Evolutionary conservation across 2,113 vertebrate species (phyloP).

Genomic region (Ochotona curzoniae): DNA sequence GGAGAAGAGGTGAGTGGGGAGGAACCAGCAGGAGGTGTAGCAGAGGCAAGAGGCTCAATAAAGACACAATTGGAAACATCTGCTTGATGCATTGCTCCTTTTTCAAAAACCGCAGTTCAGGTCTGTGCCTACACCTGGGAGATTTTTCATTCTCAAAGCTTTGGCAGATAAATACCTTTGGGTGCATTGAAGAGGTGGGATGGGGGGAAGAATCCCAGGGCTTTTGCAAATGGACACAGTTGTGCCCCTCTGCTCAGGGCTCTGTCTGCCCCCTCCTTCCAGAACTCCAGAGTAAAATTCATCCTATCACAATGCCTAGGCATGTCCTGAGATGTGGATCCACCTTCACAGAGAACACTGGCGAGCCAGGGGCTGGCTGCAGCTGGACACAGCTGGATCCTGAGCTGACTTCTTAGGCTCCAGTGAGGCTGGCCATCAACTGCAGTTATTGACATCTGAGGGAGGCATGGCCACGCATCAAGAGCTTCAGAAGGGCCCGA

Average conservation of each 20-base stretch:
- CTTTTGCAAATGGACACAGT: not conserved
- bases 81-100: slow-evolving; percentile 39
- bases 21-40: not conserved
- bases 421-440: slow-evolving; percentile 44
- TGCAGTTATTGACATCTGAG: not conserved
- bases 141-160: slow-evolving; percentile 5
- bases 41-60: not conserved
- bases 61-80: slow-evolving; percentile 54
- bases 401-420: slow-evolving; percentile 53
- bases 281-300: slow-evolving; percentile 30
- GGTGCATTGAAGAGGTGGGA: too few species aligned
- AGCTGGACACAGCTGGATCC: slow-evolving; percentile 69
- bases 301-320: not conserved
- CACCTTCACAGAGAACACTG: not conserved
- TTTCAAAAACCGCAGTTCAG: not conserved
- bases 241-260: not conserved
- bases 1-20: not conserved
- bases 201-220: not conserved
- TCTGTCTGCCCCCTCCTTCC: not conserved
- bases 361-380: not conserved
- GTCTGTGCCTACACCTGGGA: slow-evolving; percentile 24
- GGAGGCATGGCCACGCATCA: not conserved
- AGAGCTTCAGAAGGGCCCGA: not conserved
- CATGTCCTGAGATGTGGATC: not conserved
- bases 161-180: not conserved